Evolutionary conservation across 2,888 invertebrate genomes (phyloP), one percentile per base, ranked within the genome.

Genomic region (Metopia argyrocephala): DNA sequence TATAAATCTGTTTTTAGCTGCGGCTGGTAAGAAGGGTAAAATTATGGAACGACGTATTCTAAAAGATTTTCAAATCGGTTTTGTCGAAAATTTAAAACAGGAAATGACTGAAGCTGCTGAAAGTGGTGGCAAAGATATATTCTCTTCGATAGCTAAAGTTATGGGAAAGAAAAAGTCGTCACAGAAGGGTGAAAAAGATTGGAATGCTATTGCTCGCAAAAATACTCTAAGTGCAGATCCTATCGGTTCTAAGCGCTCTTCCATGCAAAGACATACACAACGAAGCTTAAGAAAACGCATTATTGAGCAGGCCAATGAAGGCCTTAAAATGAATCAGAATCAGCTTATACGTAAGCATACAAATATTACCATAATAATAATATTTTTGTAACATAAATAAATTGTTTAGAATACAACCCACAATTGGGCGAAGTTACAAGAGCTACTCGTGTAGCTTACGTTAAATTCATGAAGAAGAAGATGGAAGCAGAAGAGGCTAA

Each of bases 1-100:
- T 38, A 9, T 31, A 38, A 38, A 38, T 38, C 15, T 38, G 3
- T 38, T n/a, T n/a, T 38, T 38, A 94, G 96, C 95, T 62, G 93
- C 95, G 23, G 96, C 96, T 2, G 95, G 87, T 56, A 90, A 89
- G 74, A 90, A 90, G 85, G 96, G 96, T 3, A 94, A 96, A 88
- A 94, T 95, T 4, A 95, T 96, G 95, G 96, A 97, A 87, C 92
- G 97, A 20, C 93, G 96, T 45, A 93, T 97, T 18, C 92, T 96
- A 68, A 96, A 96, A 89, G 96, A 97, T 91, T 97, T 97, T 93
- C 96, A 96, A 87, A 96, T 97, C 83, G 96, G 96, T 12, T 94
- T 96, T 70, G 96, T 96, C 0, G 96, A 96, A 87, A 95, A 94
- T 3, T 93, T 96, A 45, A 93, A 95, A 27, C 94, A 93, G 83